These are phyloP conservation scores for Oncorhynchus gorbuscha DNA, from an alignment of 2,113 vertebrate genomes.

Conservation along the genomic window DNA sequence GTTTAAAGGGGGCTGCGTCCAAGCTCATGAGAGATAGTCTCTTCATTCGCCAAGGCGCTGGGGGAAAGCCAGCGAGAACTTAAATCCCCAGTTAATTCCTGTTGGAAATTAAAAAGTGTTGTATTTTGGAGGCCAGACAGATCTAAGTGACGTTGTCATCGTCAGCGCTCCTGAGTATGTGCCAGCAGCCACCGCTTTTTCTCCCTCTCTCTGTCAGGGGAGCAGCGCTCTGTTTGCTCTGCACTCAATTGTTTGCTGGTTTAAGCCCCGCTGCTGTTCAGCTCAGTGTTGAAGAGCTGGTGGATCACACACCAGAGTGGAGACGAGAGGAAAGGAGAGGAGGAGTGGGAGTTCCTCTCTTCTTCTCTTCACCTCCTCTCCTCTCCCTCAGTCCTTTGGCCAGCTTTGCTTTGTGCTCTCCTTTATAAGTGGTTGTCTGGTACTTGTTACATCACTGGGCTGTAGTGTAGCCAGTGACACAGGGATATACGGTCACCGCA, in stretches of 20 bases:
- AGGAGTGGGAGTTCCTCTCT: too few species aligned
- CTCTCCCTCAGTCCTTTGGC: too few species aligned
- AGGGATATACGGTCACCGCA: neutral
- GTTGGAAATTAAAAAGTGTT: constrained; percentile 38
- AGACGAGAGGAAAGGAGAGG: too few species aligned
- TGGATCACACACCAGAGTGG: neutral
- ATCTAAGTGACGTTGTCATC: neutral
- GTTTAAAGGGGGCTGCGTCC: neutral
- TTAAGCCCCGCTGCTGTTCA: constrained; percentile 14
- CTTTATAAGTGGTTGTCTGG: neutral
- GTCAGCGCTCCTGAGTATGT: constrained; percentile 9
- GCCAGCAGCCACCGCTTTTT: constrained; percentile 18
- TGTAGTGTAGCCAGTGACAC: too few species aligned
- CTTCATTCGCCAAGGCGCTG: neutral
- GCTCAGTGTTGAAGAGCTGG: constrained; percentile 9
- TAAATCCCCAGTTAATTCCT: constrained; percentile 30
- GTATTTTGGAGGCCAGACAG: constrained; percentile 24
- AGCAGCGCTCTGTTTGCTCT: constrained; percentile 15
- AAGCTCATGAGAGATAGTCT: neutral
- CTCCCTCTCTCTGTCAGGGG: neutral
- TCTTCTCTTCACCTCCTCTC: too few species aligned
- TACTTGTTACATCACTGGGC: neutral
- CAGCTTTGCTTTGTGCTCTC: too few species aligned
- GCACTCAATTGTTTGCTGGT: constrained; percentile 26
- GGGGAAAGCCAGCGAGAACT: neutral